Percentiles rank a stretch among this genome's conserved stretches.
Evolutionary conservation across 2,113 vertebrate genomes (phyloP).

Genomic region (Podarcis cretensis): DNA sequence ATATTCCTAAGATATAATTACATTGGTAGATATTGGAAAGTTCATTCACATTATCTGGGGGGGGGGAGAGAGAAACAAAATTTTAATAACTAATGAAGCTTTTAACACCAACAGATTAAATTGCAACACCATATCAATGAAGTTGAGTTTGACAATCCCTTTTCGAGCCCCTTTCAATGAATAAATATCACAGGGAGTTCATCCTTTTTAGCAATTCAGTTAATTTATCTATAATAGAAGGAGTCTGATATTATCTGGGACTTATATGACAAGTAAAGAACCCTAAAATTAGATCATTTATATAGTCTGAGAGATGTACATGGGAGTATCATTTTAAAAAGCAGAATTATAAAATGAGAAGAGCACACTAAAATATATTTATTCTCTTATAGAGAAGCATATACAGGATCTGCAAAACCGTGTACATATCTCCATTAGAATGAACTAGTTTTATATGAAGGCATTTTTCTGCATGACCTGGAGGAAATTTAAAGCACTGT

Average conservation of each 20-base stretch:
- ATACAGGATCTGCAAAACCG: not conserved
- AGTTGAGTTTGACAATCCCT: not conserved
- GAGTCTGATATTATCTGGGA: not conserved
- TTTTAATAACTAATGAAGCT: not conserved
- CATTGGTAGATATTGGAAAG: not conserved
- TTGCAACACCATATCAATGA: not conserved
- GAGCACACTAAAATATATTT: not conserved
- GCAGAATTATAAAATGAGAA: not conserved
- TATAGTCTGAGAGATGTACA: not conserved
- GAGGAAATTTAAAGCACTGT: not conserved
- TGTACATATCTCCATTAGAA: not conserved
- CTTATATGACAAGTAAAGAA: not conserved
- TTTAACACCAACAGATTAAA: constrained; percentile 25
- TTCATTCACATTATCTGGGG: not conserved
- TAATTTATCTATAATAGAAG: constrained; percentile 15
- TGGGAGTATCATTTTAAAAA: not conserved
- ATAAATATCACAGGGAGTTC: not conserved
- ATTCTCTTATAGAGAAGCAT: not conserved
- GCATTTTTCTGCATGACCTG: not conserved
- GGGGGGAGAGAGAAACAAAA: not conserved
- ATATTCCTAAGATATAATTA: constrained; percentile 3
- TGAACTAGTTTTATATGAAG: not conserved
- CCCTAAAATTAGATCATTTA: not conserved
- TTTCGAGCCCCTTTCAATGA: not conserved
- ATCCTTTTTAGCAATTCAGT: not conserved